These are phyloP conservation scores for Aleadryas rufinucha DNA, from an alignment of 2,113 vertebrate genomes.

Conservation along the genomic window DNA sequence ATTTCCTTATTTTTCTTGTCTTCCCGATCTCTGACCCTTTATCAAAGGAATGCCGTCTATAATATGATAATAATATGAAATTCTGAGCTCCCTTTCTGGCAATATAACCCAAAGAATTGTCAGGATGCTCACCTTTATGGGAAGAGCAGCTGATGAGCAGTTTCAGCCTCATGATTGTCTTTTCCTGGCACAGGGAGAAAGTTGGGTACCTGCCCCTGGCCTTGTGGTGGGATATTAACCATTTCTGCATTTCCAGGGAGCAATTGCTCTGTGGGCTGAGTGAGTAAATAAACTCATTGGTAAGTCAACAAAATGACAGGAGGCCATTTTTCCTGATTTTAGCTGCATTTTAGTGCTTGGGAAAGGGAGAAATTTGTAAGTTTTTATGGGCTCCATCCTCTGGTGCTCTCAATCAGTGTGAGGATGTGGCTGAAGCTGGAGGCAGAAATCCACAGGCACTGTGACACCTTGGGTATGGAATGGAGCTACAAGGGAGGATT, in stretches of 20 bases:
- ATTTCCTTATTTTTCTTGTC: constrained; percentile 64
- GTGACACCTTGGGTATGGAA: not conserved
- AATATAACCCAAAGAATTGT: not conserved
- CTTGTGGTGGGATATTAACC: not conserved
- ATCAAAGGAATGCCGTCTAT: not conserved
- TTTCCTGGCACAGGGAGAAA: not conserved
- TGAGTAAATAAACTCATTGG: not conserved
- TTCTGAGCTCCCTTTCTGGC: not conserved
- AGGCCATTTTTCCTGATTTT: not conserved
- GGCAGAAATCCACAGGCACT: not conserved
- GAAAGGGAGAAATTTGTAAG: not conserved
- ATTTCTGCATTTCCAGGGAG: not conserved
- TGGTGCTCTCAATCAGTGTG: not conserved
- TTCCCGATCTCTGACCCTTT: constrained; percentile 40
- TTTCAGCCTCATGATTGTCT: not conserved
- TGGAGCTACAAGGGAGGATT: not conserved
- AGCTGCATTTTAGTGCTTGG: not conserved
- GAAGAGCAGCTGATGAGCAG: not conserved
- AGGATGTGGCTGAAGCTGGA: not conserved
- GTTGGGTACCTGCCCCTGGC: not conserved
- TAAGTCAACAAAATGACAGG: not conserved
- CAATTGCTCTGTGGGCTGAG: not conserved
- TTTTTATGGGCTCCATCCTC: not conserved
- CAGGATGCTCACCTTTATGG: not conserved
- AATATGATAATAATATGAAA: constrained; percentile 52